These are phyloP conservation scores for Tychaedon coryphoeus DNA, from an alignment of 2,113 vertebrate species.

Conservation along the genomic window DNA sequence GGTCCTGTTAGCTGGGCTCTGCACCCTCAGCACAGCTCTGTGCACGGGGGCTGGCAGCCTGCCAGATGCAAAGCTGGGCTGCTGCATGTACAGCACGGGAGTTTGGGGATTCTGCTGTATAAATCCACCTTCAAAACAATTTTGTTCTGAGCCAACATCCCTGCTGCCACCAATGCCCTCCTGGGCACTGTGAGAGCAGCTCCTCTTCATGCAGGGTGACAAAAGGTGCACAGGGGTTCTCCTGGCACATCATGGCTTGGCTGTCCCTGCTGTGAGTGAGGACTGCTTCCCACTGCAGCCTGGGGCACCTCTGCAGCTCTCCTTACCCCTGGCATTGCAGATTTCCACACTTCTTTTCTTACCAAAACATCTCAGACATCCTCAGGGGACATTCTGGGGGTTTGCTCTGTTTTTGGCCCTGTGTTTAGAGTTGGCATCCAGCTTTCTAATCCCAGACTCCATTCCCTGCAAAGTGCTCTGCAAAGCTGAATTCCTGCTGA, in stretches of 20 bases:
- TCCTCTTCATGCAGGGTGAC: fast-evolving
- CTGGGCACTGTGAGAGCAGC: fast-evolving
- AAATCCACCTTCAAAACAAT: background rate
- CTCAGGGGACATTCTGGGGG: background rate
- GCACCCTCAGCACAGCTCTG: background rate
- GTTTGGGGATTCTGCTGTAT: background rate
- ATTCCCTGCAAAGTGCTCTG: background rate
- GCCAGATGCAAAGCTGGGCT: background rate
- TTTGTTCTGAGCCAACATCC: background rate
- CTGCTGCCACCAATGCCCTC: fast-evolving
- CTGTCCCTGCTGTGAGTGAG: background rate
- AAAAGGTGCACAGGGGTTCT: fast-evolving
- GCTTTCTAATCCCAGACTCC: background rate
- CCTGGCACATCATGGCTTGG: background rate
- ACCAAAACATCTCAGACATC: background rate
- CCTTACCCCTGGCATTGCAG: background rate
- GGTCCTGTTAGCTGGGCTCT: background rate
- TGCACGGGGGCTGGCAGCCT: background rate
- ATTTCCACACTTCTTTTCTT: background rate
- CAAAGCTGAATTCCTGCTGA: background rate
- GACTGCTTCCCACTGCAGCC: background rate
- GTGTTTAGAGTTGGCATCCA: background rate
- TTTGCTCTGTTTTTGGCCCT: background rate
- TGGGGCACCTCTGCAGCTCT: background rate
- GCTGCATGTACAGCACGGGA: background rate